Evolutionary conservation across 2,888 invertebrate genomes (phyloP).

Genomic region (Melanargia galathea): DNA sequence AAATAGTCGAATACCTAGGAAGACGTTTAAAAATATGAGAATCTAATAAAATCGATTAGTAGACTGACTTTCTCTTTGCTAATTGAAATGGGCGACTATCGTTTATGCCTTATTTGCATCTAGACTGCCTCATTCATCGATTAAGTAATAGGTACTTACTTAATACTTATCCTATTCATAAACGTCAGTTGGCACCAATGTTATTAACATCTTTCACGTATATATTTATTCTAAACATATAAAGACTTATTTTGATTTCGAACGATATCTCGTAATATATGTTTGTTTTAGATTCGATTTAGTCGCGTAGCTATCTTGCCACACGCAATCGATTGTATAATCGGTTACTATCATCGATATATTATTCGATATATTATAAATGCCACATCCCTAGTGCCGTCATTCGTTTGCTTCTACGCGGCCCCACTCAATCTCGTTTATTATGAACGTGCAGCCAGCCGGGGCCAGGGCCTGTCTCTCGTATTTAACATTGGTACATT

Average conservation of each 20-base stretch:
- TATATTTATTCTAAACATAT: too few species aligned
- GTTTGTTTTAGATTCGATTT: neutral
- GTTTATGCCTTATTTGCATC: neutral
- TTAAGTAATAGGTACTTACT: neutral
- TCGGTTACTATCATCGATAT: conserved; percentile 4
- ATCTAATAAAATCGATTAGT: neutral
- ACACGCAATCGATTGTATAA: too few species aligned
- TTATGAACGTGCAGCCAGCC: conserved; percentile 71
- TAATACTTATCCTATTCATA: neutral
- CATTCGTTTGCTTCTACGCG: conserved; percentile 76
- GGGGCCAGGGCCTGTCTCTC: conserved; percentile 54
- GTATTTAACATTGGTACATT: conserved; percentile 72
- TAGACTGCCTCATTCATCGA: neutral
- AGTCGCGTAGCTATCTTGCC: neutral
- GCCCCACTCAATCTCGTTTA: conserved; percentile 79
- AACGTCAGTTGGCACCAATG: neutral
- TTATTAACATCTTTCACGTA: neutral
- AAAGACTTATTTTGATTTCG: too few species aligned
- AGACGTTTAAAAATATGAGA: neutral
- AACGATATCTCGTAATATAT: too few species aligned
- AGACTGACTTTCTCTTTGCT: neutral
- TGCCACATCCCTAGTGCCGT: conserved; percentile 57
- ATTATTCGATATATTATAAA: too few species aligned
- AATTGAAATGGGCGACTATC: neutral
- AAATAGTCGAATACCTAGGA: neutral